Base-by-base conservation (phyloP, 2,888 invertebrate genomes). In the Xylocampa areola region DNA sequence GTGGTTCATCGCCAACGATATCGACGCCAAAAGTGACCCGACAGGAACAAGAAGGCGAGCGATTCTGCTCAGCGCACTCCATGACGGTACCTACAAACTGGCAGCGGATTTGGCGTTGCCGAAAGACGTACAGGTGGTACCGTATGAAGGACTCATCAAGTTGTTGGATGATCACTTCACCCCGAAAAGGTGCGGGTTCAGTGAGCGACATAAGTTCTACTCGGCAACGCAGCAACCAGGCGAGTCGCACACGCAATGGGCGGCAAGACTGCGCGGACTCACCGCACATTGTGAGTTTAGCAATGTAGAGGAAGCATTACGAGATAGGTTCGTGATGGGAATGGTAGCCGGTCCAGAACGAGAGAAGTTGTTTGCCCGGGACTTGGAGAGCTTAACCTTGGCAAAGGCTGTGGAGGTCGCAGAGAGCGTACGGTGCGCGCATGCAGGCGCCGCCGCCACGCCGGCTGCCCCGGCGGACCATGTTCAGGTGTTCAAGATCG, bases 131-230 rank as follows among this genome's bases (percentile, higher is more conserved):
- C 10, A 10, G 7, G 32, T 14, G 32, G 32, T 25, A 2, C 17
- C 19, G 5, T 47, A 13, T 7, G 27, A 36, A 7, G 10, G 10
- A 7, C 16, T 36, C 4, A 0, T 25, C 0, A n/a, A 4, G 5
- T 14, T 32, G 11, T 8, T 23, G 30, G 39, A 39, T 32, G n/a
- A 29, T 7, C 27, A 50, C 33, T 14, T 41, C 65, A 41, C 19
- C 2, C 36, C 17, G 8, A 51, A 51, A 16, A 23, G 27, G 1
- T 33, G 59, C 4, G 75, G 73, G 1, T 77, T 79, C 35, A 58
- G 66, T 0, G 75, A 78, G 19, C 60, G 70, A 1, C 52, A 65
- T 36, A 67, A 66, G 2, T 77, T 81, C 41, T 77, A 78, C 35
- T 45, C 71, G 2, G 72, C 75, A 0, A 30, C 36, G 6, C 79